These are phyloP conservation scores for Drosophila ogumai DNA, from an alignment of 1,140 invertebrate species.

Conservation along the genomic window DNA sequence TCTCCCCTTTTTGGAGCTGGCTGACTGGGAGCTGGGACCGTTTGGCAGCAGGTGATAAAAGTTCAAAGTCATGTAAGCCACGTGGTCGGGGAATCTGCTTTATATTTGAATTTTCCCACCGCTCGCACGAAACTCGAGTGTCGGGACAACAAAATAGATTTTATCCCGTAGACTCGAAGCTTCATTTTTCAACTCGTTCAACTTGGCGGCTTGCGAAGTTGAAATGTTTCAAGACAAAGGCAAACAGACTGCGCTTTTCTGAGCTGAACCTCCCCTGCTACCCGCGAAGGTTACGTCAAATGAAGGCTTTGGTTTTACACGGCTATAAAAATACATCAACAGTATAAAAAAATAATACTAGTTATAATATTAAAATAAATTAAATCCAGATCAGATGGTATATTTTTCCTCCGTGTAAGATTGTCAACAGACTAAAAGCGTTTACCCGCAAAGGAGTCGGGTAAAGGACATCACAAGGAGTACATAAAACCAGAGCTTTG, in stretches of 20 bases:
- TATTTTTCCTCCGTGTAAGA: not conserved
- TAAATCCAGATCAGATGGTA: too few species aligned
- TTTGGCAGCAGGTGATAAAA: constrained; percentile 66
- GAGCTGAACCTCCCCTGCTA: not conserved
- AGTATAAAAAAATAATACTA: not conserved
- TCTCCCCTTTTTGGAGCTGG: not conserved
- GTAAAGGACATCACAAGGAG: constrained; percentile 23
- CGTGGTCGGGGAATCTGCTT: constrained; percentile 54
- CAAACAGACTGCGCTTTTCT: constrained; percentile 73
- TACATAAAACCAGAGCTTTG: constrained; percentile 46
- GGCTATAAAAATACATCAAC: not conserved
- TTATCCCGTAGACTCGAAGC: constrained; percentile 27
- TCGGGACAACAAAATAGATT: constrained; percentile 47
- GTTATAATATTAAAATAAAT: not conserved
- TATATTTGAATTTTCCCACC: constrained; percentile 33
- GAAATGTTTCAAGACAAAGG: constrained; percentile 57
- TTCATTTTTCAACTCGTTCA: constrained; percentile 52
- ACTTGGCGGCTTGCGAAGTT: constrained; percentile 46
- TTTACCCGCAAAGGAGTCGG: constrained; percentile 51
- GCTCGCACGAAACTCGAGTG: constrained; percentile 33
- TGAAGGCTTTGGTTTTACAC: constrained; percentile 25
- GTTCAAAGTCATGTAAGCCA: constrained; percentile 68
- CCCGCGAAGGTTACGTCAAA: constrained; percentile 11
- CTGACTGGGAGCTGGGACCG: not conserved
- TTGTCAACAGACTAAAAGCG: constrained; percentile 60